phyloP scores from a whole-genome alignment of 2,113 vertebrate genomes.

The Sceloporus tristichus region DNA sequence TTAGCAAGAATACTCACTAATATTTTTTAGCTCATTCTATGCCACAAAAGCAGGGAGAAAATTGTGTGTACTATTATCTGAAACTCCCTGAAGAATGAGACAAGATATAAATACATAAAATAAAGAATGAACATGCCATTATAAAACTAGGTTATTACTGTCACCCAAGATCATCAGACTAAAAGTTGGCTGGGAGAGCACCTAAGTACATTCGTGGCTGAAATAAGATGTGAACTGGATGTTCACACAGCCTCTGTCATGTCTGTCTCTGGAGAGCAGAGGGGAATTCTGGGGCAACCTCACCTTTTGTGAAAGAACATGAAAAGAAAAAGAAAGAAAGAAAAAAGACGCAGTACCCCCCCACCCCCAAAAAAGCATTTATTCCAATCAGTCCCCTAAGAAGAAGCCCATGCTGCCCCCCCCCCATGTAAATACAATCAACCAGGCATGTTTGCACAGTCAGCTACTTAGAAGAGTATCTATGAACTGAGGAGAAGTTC shows the following conservation, averaged over 20 bases:
- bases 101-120: not conserved
- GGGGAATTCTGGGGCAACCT: not conserved
- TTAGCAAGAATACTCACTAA: not conserved
- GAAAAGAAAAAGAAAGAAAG: not conserved
- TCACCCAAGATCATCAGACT: not conserved
- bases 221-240: not conserved
- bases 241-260: too few relatives aligned
- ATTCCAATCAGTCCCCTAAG: not conserved
- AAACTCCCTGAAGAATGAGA: not conserved
- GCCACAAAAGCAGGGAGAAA: not conserved
- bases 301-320: not conserved
- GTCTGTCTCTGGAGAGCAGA: not conserved
- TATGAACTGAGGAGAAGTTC: not conserved
- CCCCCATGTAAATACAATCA: not conserved
- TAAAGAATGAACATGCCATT: not conserved
- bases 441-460: not conserved
- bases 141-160: not conserved
- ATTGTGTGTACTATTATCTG: not conserved
- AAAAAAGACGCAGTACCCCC: too few relatives aligned
- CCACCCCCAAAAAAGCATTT: not conserved
- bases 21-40: not conserved
- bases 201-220: not conserved
- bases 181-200: not conserved
- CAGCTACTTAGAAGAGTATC: not conserved
- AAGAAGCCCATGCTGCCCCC: not conserved